Conservation (phyloP, 2,797 vertebrate genomes). For the Ceryle rudis region DNA sequence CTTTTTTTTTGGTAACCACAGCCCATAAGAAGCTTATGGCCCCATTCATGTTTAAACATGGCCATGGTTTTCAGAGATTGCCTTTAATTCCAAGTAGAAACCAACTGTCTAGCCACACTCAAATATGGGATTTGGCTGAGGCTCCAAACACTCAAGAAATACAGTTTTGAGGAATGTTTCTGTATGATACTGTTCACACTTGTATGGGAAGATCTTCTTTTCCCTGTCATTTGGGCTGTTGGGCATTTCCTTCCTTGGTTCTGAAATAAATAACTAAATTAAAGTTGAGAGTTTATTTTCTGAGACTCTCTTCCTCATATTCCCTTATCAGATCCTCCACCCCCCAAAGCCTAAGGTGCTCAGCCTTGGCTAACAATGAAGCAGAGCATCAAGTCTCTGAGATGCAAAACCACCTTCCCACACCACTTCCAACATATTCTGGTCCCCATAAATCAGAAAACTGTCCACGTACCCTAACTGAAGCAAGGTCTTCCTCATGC, state of each 20-base stretch:
- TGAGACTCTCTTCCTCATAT: neutral
- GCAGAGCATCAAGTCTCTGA: neutral
- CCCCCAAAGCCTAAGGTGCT: neutral
- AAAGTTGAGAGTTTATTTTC: neutral
- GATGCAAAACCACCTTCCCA: neutral
- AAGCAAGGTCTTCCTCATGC: neutral
- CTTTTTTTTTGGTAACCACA: neutral
- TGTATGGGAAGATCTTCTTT: neutral
- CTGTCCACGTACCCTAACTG: neutral
- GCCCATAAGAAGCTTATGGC: slow-evolving; percentile 37
- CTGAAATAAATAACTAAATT: neutral
- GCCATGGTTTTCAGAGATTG: neutral
- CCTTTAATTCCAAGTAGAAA: slow-evolving; percentile 1
- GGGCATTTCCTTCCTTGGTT: neutral
- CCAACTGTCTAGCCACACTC: slow-evolving; percentile 5
- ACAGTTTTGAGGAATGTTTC: neutral
- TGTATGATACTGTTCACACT: neutral
- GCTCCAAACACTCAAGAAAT: neutral
- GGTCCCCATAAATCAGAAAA: neutral
- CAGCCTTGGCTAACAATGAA: neutral
- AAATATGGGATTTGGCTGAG: neutral
- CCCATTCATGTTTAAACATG: neutral
- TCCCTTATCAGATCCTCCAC: neutral
- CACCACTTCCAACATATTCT: neutral
- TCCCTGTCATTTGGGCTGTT: neutral